Evolutionary conservation across 2,113 vertebrate species (phyloP).

Genomic region (Brachypteracias leptosomus): DNA sequence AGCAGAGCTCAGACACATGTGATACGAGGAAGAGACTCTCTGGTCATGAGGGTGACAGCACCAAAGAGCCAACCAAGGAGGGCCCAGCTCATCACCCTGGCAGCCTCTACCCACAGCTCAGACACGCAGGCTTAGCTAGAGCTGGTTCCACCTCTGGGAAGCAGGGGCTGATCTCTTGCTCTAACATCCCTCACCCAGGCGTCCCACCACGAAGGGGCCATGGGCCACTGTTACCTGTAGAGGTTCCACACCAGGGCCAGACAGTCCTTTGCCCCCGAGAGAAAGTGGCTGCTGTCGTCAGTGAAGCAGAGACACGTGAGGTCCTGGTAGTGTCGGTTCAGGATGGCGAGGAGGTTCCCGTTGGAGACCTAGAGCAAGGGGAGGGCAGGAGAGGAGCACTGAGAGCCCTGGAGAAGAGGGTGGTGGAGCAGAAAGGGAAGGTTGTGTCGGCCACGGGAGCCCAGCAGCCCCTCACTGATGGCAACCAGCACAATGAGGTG

Average conservation of each 20-base stretch:
- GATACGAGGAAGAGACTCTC: background rate
- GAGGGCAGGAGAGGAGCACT: background rate
- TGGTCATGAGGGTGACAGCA: fast-evolving
- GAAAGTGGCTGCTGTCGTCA: conserved; percentile 91
- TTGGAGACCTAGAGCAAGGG: conserved; percentile 80
- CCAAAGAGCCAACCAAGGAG: background rate
- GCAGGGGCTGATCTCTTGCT: background rate
- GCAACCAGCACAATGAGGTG: background rate
- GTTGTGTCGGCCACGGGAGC: fast-evolving
- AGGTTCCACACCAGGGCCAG: conserved; percentile 91
- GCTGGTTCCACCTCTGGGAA: background rate
- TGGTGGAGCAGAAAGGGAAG: background rate
- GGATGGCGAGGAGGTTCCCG: conserved; percentile 86
- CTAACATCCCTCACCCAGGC: background rate
- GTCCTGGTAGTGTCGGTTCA: conserved; percentile 94
- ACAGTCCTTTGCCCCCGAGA: conserved; percentile 94
- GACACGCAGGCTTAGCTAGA: background rate
- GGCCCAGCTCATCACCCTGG: background rate
- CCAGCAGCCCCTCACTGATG: background rate
- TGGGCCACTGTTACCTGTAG: conserved; percentile 75
- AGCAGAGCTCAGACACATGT: background rate
- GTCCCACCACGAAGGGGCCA: background rate
- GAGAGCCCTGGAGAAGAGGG: background rate
- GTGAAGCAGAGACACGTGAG: conserved; percentile 91
- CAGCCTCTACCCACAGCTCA: background rate